These are phyloP conservation scores for Thrips palmi DNA, from an alignment of 1,140 invertebrate species.

Conservation along the genomic window DNA sequence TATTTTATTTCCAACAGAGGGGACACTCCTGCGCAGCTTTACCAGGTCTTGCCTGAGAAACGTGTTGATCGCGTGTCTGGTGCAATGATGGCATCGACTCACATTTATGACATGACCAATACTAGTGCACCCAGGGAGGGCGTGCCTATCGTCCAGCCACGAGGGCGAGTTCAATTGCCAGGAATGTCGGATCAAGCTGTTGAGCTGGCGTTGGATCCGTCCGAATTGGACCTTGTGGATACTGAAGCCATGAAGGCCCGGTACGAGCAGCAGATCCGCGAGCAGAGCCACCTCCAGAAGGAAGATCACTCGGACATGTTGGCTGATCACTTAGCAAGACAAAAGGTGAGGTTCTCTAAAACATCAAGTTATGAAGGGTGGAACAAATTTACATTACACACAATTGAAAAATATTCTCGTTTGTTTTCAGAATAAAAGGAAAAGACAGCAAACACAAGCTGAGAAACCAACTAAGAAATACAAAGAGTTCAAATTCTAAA, in stretches of 20 bases:
- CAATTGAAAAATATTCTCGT: slow-evolving; percentile 13
- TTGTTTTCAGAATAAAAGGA: slow-evolving; percentile 70
- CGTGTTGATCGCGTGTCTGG: slow-evolving; percentile 72
- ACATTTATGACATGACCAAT: slow-evolving; percentile 76
- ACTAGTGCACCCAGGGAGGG: slow-evolving; percentile 9
- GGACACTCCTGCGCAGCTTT: slow-evolving; percentile 79
- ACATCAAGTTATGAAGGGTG: slow-evolving; percentile 4
- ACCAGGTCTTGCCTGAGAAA: slow-evolving; percentile 89
- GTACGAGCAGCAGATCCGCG: slow-evolving; percentile 90
- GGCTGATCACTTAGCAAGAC: slow-evolving; percentile 89
- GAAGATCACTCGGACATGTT: slow-evolving; percentile 98
- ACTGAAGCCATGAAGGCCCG: slow-evolving; percentile 89
- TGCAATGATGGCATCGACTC: slow-evolving; percentile 97
- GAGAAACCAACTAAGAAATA: slow-evolving; percentile 87
- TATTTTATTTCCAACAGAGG: slow-evolving; percentile 29
- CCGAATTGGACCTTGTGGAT: slow-evolving; percentile 82
- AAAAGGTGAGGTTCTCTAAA: slow-evolving; percentile 41
- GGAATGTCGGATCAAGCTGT: slow-evolving; percentile 39
- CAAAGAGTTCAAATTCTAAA: slow-evolving; percentile 95
- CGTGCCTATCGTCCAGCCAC: slow-evolving; percentile 26
- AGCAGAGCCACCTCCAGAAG: slow-evolving; percentile 67
- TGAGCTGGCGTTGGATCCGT: slow-evolving; percentile 90
- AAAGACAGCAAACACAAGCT: slow-evolving; percentile 69
- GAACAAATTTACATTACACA: slow-evolving; percentile 8
- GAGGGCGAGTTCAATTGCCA: too few species aligned